Conservation (phyloP, 2,888 invertebrate genomes). For the Elegia similella region DNA sequence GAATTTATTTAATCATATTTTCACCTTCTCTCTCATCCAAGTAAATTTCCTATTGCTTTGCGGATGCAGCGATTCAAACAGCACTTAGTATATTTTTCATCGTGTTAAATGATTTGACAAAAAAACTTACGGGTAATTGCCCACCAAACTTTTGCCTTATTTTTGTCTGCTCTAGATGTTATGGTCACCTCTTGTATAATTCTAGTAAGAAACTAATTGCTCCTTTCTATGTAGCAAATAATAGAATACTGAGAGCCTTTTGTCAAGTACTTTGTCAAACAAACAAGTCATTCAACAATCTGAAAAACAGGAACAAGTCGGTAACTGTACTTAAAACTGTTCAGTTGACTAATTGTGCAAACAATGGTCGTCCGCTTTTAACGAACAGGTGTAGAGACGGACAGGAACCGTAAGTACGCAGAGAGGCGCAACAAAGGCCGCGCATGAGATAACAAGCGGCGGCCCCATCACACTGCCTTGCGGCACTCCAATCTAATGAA, state of each 20-base stretch:
- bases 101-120: too few species aligned
- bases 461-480: conserved; percentile 68
- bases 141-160: too few species aligned
- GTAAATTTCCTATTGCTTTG: too few species aligned
- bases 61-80: too few species aligned
- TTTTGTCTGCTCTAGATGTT: too few species aligned
- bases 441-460: conserved; percentile 68
- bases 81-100: too few species aligned
- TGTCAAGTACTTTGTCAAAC: background rate
- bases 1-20: background rate
- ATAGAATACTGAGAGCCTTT: too few species aligned
- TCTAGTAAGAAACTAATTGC: too few species aligned
- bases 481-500: conserved; percentile 45
- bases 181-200: too few species aligned
- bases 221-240: too few species aligned
- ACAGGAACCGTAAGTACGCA: conserved; percentile 34
- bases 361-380: conserved; percentile 55
- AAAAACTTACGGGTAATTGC: too few species aligned
- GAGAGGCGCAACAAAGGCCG: conserved; percentile 56
- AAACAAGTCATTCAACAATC: conserved; percentile 32
- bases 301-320: conserved; percentile 44
- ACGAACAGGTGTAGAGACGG: conserved; percentile 55
- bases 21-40: too few species aligned
- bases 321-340: conserved; percentile 58
- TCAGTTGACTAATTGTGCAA: conserved; percentile 66